Evolutionary conservation across 1,140 invertebrate genomes (phyloP).

Genomic region (Drosophila chauvacae): DNA sequence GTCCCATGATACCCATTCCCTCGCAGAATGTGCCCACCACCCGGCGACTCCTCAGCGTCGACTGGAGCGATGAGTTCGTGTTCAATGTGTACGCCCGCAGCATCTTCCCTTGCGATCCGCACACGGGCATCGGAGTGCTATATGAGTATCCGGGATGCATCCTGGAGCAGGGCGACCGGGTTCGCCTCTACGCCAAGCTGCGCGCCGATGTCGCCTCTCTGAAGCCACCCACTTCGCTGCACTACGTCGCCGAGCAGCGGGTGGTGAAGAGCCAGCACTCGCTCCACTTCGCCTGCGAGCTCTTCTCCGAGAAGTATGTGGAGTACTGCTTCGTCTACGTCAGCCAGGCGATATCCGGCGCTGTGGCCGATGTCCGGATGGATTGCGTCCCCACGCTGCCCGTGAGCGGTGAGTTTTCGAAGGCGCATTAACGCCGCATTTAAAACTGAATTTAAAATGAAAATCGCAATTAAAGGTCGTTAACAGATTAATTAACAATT

Average conservation of each 20-base stretch:
- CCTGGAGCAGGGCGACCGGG: slow-evolving; percentile 89
- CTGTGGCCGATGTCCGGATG: slow-evolving; percentile 91
- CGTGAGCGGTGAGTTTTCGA: slow-evolving; percentile 87
- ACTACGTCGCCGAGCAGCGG: slow-evolving; percentile 88
- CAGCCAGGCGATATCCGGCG: slow-evolving; percentile 91
- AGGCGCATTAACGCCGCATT: not conserved
- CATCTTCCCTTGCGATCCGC: slow-evolving; percentile 91
- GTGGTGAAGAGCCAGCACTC: slow-evolving; percentile 88
- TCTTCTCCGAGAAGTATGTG: slow-evolving; percentile 91
- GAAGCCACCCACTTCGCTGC: slow-evolving; percentile 86
- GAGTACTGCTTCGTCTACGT: slow-evolving; percentile 95
- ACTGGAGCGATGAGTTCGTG: slow-evolving; percentile 92
- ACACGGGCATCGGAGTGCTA: slow-evolving; percentile 88
- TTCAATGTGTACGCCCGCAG: slow-evolving; percentile 92
- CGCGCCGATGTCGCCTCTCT: slow-evolving; percentile 89
- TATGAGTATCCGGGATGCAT: slow-evolving; percentile 93
- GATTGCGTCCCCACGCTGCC: slow-evolving; percentile 92
- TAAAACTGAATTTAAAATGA: slow-evolving; percentile 5
- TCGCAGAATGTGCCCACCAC: slow-evolving; percentile 87
- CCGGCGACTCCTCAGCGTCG: slow-evolving; percentile 88
- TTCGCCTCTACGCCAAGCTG: slow-evolving; percentile 90
- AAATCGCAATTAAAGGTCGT: slow-evolving; percentile 12
- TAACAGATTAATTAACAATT: slow-evolving; percentile 1
- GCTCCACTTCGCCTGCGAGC: slow-evolving; percentile 91
- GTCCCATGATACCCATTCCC: slow-evolving; percentile 85